Evolutionary conservation across 2,797 vertebrate species (phyloP).

Genomic region (Pangasius djambal): DNA sequence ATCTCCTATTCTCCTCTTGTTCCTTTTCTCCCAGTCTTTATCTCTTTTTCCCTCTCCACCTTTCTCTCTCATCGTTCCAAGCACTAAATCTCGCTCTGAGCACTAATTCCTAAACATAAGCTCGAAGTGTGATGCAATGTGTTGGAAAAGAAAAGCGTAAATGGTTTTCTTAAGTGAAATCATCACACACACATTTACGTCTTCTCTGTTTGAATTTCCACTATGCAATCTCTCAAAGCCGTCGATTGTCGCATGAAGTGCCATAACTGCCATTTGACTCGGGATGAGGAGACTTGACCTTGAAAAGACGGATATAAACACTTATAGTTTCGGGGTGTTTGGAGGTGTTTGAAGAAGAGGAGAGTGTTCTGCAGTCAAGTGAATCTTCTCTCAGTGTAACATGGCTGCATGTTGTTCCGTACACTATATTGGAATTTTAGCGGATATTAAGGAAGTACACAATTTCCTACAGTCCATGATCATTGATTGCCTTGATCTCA

Average conservation of each 20-base stretch:
- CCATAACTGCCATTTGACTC: neutral
- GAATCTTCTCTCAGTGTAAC: neutral
- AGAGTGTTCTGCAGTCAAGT: neutral
- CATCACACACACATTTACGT: neutral
- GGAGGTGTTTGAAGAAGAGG: neutral
- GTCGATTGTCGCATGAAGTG: neutral
- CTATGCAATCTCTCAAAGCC: neutral
- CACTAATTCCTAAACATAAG: neutral
- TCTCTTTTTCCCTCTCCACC: slow-evolving; percentile 23
- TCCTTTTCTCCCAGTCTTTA: neutral
- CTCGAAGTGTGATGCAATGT: neutral
- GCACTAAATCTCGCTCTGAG: neutral
- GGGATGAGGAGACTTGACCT: neutral
- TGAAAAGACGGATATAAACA: neutral
- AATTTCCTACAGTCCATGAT: neutral
- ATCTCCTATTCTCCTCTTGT: neutral
- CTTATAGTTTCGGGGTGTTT: neutral
- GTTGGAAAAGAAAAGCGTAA: neutral
- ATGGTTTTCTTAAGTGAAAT: neutral
- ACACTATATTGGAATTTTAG: neutral
- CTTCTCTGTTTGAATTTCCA: neutral
- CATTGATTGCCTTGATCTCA: neutral
- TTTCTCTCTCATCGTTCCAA: neutral
- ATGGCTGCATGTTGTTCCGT: neutral
- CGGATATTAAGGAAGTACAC: neutral